A percentile compares a stretch with the other conserved stretches of the same genome.
Evolutionary conservation across 2,797 vertebrate genomes (phyloP).

Genomic region (Spea hammondii): DNA sequence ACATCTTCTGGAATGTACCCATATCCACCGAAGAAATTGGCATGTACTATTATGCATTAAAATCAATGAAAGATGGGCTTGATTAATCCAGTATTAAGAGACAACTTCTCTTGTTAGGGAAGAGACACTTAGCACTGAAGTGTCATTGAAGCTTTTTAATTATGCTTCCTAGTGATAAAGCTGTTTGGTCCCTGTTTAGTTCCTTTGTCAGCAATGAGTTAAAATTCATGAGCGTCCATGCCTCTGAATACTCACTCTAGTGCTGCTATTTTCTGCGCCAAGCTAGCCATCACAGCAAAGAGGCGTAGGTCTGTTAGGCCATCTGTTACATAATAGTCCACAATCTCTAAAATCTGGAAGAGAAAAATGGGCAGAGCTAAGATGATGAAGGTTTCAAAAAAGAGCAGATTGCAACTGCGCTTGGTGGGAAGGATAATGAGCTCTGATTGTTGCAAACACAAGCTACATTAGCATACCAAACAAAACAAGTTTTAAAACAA

Average conservation of each 20-base stretch:
- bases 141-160: conserved; percentile 73
- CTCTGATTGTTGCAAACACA: conserved; percentile 61
- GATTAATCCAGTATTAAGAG: conserved; percentile 69
- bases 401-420: conserved; percentile 71
- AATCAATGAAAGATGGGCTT: conserved; percentile 65
- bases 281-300: conserved; percentile 86
- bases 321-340: conserved; percentile 91
- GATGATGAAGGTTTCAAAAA: conserved; percentile 71
- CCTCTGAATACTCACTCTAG: conserved; percentile 82
- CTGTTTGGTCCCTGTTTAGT: conserved; percentile 70
- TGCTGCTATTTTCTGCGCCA: conserved; percentile 86
- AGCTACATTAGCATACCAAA: conserved; percentile 64
- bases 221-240: conserved; percentile 78
- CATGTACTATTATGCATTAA: conserved; percentile 62
- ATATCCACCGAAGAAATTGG: conserved; percentile 47
- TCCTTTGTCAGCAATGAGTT: conserved; percentile 74
- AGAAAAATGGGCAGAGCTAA: conserved; percentile 61
- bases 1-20: too few species aligned
- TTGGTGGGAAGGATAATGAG: conserved; percentile 62
- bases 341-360: conserved; percentile 87
- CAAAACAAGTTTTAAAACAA: conserved; percentile 60
- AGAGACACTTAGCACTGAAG: conserved; percentile 65
- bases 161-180: conserved; percentile 73
- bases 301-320: conserved; percentile 89
- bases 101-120: conserved; percentile 52